Base-by-base conservation (phyloP, 2,113 vertebrate species). In the Edolisoma coerulescens region DNA sequence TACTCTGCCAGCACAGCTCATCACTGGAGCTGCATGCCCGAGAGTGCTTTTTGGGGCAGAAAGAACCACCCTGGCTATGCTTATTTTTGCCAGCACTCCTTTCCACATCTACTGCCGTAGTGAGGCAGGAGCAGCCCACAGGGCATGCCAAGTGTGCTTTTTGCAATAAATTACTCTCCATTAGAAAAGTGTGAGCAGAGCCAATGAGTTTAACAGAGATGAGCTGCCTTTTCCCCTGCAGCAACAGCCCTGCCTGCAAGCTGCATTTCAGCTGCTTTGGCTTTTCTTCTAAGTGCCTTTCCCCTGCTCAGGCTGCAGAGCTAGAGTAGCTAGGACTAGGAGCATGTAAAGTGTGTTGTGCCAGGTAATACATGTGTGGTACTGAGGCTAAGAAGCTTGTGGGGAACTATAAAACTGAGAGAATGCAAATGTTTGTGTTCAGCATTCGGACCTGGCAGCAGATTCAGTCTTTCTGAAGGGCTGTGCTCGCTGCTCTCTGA, bases 111-210 rank as follows among this genome's bases (percentile, higher is more conserved):
- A 44, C 37, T 65, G 70, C 44, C 65, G 32, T 3, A 68, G 56
- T 18, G 78, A 79, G 73, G 83, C 90, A 86, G 76, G 32, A 90
- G 60, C 52, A 80, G 79, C 73, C 73, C 22, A 17, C 15, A 3
- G 30, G 44, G 65, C 39, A 6, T 37, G 68, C 45, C 79, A 69
- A 44, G 33, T 1, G 0, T 3, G 15, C 76, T 88, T 86, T 89
- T 91, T 84, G 79, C 90, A 71, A 92, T 92, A 85, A 92, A 41
- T 95, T 94, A 70, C 78, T 92, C 85, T 49, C 85, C 85, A 68
- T 96, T 94, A 88, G 79, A 71, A 83, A 86, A 74, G 82, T 24
- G 63, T 67, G 79, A 92, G 56, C 32, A 32, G 42, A 94, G 64
- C 60, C 1, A 0, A 80, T 71, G 67, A 61, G 52, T 83, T 93